Evolutionary conservation across 2,888 invertebrate genomes (phyloP), one percentile per base, ranked within the genome.

Genomic region (Lamellibrachia columna): DNA sequence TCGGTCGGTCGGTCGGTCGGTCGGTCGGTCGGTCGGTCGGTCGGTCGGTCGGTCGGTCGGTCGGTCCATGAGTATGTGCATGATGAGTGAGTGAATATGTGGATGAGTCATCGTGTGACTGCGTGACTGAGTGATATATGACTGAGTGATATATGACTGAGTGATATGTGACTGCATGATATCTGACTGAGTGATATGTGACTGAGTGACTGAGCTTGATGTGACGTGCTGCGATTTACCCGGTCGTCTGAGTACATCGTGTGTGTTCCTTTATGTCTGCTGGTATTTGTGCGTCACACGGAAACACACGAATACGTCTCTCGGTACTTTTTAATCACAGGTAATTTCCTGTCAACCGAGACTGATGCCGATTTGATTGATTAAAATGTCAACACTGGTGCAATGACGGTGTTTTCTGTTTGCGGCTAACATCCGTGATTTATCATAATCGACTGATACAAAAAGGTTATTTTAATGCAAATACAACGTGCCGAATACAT

Each of bases 331-430:
- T 75, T 75, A 75, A 58, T 58, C 58, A 58, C 58, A 58, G 58
- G 58, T 58, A 58, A 75, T 75, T 75, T 75, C 75, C 75, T 75
- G 75, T 75, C 75, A 75, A 75, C n/a, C 75, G 75, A 22, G 75
- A n/a, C 22, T 75, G 75, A 75, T 75, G 75, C n/a, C n/a, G 75
- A 75, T 75, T 75, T 15, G 75, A 75, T 75, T 75, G 75, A 75
- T 75, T 75, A 75, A 75, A 11, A 75, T 75, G 75, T 75, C 15
- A 75, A 75, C 11, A n/a, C 75, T 75, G 75, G 75, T 22, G 75
- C 75, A 22, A 75, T 15, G 6, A 75, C 75, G 22, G 75, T n/a
- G 15, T n/a, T 22, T 75, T 22, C 22, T 15, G 22, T 11, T 75
- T 75, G 22, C 75, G 15, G 75, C n/a, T 75, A 22, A 75, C 75